Base-by-base conservation (phyloP, 2,888 invertebrate genomes). In the Ypsolopha sequella region DNA sequence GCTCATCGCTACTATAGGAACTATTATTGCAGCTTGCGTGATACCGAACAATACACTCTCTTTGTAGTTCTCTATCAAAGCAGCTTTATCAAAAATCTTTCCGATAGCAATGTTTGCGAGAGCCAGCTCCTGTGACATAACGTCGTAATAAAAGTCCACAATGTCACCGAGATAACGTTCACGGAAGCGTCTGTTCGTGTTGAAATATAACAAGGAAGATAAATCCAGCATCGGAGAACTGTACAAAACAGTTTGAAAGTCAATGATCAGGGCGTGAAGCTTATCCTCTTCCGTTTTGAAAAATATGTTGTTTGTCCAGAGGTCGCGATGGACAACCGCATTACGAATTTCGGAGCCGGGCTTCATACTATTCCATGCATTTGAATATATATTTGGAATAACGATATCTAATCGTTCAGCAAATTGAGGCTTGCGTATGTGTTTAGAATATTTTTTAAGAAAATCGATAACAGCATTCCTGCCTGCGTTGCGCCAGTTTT, bases 221-320 rank as follows among this genome's bases (percentile, higher is more conserved):
- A 91, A 62, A 60, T 93, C 93, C 50, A 91, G 76, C 60, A 90
- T 88, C 0, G 92, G 91, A 0, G 92, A 89, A 6, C 87, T 80
- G 61, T 93, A 93, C 9, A 92, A 70, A 0, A 89, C 82, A 47
- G 92, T 79, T 68, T 93, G 93, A 62, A 88, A 93, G 66, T 93
- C 93, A 6, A 93, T 88, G 36, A 93, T 65, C 35, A 90, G 63
- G 41, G 89, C 87, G 2, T 88, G 73, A 2, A 80, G 79, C 6
- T 62, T 62, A 0, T 73, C 70, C 11, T 68, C 55, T 3, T 63
- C 52, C 43, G 62, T 66, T 58, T 76, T 80, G 14, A 90, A 77
- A 67, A 91, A 82, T 45, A 90, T 73, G 60, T 91, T 91, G 61
- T 91, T 91, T 0, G 80, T 73, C 91, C 91, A 91, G 34, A 91